phyloP scores from a whole-genome alignment of 2,888 invertebrate genomes.

The Sialis fuliginosa region DNA sequence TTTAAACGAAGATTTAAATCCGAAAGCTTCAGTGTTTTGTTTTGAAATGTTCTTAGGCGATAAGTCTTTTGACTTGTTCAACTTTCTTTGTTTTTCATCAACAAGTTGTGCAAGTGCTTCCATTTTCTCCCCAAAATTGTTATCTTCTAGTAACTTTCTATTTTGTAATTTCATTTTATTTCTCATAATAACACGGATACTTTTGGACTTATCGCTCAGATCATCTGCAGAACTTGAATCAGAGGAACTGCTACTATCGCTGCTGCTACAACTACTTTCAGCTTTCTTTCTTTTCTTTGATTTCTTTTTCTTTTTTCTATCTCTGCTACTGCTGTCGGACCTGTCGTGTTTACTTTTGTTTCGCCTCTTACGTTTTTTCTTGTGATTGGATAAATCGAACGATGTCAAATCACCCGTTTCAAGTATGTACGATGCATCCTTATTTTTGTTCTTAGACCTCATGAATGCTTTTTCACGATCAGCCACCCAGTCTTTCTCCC shows the following conservation, averaged over 20 bases:
- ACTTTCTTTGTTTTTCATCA: constrained; percentile 21
- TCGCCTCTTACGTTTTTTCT: constrained; percentile 14
- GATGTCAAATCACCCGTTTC: constrained; percentile 10
- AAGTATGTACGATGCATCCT: constrained; percentile 9
- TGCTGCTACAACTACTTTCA: constrained; percentile 20
- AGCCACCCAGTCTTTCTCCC: constrained; percentile 75
- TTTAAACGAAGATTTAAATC: not conserved
- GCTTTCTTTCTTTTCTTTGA: constrained; percentile 11
- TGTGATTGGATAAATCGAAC: constrained; percentile 13
- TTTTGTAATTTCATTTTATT: constrained; percentile 33
- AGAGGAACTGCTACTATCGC: constrained; percentile 25
- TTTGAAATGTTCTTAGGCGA: not conserved
- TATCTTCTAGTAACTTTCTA: constrained; percentile 27
- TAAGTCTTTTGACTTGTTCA: not conserved
- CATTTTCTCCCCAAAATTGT: constrained; percentile 22
- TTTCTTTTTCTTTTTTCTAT: constrained; percentile 37
- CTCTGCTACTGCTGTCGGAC: constrained; percentile 20
- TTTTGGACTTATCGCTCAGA: constrained; percentile 31
- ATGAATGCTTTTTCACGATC: constrained; percentile 58
- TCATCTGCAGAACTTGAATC: constrained; percentile 22
- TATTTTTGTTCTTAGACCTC: constrained; percentile 19
- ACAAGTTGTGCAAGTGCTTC: constrained; percentile 26
- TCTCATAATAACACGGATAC: constrained; percentile 47
- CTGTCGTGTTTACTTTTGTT: constrained; percentile 15
- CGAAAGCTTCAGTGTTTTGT: constrained; percentile 20